Evolutionary conservation across 2,888 invertebrate species (phyloP).

Genomic region (Clistopyga incitator): DNA sequence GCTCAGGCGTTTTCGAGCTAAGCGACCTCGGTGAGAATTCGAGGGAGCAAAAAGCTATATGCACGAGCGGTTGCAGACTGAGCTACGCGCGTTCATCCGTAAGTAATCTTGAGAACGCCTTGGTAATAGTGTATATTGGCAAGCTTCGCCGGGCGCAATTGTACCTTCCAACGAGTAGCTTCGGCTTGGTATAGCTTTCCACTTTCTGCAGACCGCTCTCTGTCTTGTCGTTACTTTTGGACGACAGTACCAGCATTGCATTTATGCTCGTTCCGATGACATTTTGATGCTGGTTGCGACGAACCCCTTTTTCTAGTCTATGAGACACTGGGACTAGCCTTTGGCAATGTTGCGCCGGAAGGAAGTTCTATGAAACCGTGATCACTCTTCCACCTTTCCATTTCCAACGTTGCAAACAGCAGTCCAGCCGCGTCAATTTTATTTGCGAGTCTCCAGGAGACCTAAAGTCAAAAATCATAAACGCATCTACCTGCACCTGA

Average conservation of each 20-base stretch:
- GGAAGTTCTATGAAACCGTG: neutral
- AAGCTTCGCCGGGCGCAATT: constrained; percentile 33
- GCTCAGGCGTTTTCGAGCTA: constrained; percentile 1
- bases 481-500: neutral
- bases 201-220: neutral
- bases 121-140: constrained; percentile 48
- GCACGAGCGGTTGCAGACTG: constrained; percentile 42
- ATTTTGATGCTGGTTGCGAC: neutral
- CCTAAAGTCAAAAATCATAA: neutral
- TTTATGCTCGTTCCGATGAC: constrained; percentile 5
- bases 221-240: neutral
- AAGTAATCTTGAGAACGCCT: constrained; percentile 41
- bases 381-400: neutral
- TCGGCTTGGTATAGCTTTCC: constrained; percentile 4
- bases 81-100: constrained; percentile 45
- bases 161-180: constrained; percentile 12
- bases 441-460: neutral
- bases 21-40: constrained; percentile 23
- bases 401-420: neutral
- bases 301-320: neutral
- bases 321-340: neutral
- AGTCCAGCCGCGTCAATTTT: neutral
- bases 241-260: neutral
- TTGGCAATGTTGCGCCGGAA: too few relatives aligned
- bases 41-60: constrained; percentile 22